phyloP scores from a whole-genome alignment of 2,113 vertebrate species.

The Stegastes partitus region DNA sequence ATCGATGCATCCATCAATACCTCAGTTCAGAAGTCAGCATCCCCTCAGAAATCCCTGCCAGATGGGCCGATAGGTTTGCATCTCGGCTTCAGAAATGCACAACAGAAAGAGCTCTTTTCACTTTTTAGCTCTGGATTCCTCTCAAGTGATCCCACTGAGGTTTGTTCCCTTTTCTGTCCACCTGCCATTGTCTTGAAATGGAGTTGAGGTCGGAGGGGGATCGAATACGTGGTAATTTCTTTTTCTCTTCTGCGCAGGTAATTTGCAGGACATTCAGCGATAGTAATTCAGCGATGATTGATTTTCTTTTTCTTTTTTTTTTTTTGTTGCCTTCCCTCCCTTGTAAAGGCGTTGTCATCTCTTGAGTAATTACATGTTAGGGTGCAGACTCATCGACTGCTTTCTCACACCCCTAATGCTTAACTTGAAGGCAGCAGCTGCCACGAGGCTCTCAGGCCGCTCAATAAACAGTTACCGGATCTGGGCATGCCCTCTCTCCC shows the following conservation, averaged over 20 bases:
- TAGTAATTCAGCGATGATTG: constrained; percentile 82
- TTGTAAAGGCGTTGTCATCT: constrained; percentile 76
- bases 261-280: constrained; percentile 78
- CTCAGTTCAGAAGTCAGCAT: constrained; percentile 17
- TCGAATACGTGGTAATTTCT: constrained; percentile 68
- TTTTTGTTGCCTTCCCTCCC: constrained; percentile 28
- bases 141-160: constrained; percentile 21
- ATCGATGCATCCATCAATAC: constrained; percentile 6
- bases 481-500: constrained; percentile 37
- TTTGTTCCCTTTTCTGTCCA: constrained; percentile 33
- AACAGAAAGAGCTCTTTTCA: constrained; percentile 4
- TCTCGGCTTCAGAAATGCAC: constrained; percentile 9
- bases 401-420: constrained; percentile 60
- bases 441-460: constrained; percentile 43
- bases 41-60: constrained; percentile 31
- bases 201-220: constrained; percentile 46
- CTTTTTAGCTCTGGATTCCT: constrained; percentile 30
- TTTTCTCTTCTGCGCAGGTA: constrained; percentile 69
- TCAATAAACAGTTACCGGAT: constrained; percentile 78
- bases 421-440: constrained; percentile 51
- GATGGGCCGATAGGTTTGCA: constrained; percentile 9
- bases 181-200: constrained; percentile 49
- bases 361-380: constrained; percentile 81
- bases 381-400: constrained; percentile 75
- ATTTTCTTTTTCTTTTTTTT: constrained; percentile 66